Percentiles rank a stretch among this genome's conserved stretches.
Evolutionary conservation across 2,888 invertebrate genomes (phyloP).

Genomic region (Xanthorhoe designata): DNA sequence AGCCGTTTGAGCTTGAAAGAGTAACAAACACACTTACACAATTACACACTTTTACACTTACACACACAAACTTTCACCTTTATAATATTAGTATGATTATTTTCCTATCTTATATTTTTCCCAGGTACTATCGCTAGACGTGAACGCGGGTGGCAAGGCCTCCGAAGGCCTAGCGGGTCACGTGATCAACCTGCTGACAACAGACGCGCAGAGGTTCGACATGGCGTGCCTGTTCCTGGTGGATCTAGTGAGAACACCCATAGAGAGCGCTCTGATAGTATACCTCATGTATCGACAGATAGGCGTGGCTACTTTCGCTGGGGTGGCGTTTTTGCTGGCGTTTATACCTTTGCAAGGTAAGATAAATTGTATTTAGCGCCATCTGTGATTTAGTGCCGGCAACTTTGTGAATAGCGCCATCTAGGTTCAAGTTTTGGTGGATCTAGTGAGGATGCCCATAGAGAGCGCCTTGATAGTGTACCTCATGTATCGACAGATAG

Average conservation of each 20-base stretch:
- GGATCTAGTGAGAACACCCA: slow-evolving; percentile 93
- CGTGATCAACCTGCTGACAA: slow-evolving; percentile 92
- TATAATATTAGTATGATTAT: too few species aligned
- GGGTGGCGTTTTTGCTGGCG: slow-evolving; percentile 84
- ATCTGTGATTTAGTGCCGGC: slow-evolving; percentile 2
- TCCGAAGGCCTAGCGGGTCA: slow-evolving; percentile 87
- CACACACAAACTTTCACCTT: too few species aligned
- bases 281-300: slow-evolving; percentile 89
- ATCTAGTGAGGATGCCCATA: slow-evolving; percentile 93
- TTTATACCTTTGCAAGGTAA: slow-evolving; percentile 88
- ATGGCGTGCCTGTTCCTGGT: slow-evolving; percentile 92
- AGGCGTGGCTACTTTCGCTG: slow-evolving; percentile 84
- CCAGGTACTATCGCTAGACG: slow-evolving; percentile 90
- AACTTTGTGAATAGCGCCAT: background rate
- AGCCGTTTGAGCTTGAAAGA: too few species aligned
- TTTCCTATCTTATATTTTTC: slow-evolving; percentile 30
- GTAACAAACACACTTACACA: too few species aligned
- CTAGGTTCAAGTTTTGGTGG: slow-evolving; percentile 88
- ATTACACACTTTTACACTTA: too few species aligned
- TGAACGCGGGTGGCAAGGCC: slow-evolving; percentile 85
- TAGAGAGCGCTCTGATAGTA: slow-evolving; percentile 91
- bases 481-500: slow-evolving; percentile 88
- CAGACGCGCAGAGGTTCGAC: slow-evolving; percentile 95
- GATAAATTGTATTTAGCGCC: slow-evolving; percentile 29
- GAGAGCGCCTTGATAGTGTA: slow-evolving; percentile 91